phyloP scores from a whole-genome alignment of 2,888 invertebrate species.

The Tupiocoris notatus region DNA sequence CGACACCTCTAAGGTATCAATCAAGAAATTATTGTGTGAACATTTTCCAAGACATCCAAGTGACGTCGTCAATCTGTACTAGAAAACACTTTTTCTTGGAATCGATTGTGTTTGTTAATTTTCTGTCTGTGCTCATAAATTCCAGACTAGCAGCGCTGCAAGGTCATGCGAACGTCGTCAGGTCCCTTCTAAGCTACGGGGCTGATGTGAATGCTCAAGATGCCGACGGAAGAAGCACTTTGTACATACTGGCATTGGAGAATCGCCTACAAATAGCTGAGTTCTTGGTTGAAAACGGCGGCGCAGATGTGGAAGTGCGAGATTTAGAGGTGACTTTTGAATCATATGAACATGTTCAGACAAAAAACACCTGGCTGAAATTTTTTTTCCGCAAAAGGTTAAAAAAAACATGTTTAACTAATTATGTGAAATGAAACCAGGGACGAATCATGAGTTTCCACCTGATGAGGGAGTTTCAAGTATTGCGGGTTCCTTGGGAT shows the following conservation, averaged over 20 bases:
- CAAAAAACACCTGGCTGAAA: too few relatives aligned
- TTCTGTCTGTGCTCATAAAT: not conserved
- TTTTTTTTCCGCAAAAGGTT: too few relatives aligned
- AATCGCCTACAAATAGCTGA: constrained; percentile 81
- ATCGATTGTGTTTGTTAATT: not conserved
- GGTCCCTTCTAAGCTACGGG: constrained; percentile 67
- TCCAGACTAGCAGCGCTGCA: constrained; percentile 73
- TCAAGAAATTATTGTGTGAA: too few relatives aligned
- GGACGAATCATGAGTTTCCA: too few relatives aligned
- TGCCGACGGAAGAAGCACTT: constrained; percentile 86
- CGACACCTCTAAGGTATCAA: constrained; percentile 74
- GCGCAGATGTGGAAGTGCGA: constrained; percentile 78
- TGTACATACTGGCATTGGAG: constrained; percentile 87
- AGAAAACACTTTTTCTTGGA: too few relatives aligned
- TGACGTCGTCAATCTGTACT: too few relatives aligned
- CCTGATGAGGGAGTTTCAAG: too few relatives aligned
- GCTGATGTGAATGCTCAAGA: constrained; percentile 87
- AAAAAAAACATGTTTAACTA: too few relatives aligned
- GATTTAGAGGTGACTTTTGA: constrained; percentile 69
- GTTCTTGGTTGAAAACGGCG: constrained; percentile 72
- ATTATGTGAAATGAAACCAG: too few relatives aligned
- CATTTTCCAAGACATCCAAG: too few relatives aligned
- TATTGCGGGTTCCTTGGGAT: too few relatives aligned
- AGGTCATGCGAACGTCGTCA: constrained; percentile 78
- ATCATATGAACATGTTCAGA: not conserved